Evolutionary conservation across 2,113 vertebrate species (phyloP), one percentile per base, ranked within the genome.

Genomic region (Myrmecobius fasciatus): DNA sequence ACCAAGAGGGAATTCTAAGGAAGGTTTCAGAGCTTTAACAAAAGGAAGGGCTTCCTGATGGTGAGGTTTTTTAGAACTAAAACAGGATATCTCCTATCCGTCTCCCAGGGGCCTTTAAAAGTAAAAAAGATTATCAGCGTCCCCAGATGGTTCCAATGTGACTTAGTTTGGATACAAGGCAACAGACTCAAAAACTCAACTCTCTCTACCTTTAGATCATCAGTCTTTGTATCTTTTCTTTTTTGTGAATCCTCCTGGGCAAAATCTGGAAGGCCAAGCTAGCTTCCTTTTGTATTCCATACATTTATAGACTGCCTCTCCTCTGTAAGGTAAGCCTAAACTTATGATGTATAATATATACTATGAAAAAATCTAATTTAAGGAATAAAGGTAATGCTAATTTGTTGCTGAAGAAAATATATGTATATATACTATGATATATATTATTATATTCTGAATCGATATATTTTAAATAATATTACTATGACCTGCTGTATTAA

Each of bases 21-120:
- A 97, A 97, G 93, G 60, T n/a, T 56, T 36, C 12, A 46, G 51
- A 60, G 56, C 36, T 24, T 88, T 89, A 92, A 93, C 90, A 92
- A 96, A 93, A 52, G 93, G 90, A 94, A 94, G 94, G 75, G 90
- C 94, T 96, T 97, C 96, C 96, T 97, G 94, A 94, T 92, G 54
- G 93, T 93, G 31, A 26, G 91, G 24, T 54, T 52, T 47, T 47
- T 53, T 9, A 52, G 89, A 3, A 3, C 1, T 0, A 49, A 83
- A 56, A 89, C 97, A 96, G 97, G 97, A 98, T 89, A 26, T 96
- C 94, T 54, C 75, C 67, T n/a, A 91, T 94, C 94, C 95, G 36
- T 94, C 67, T 8, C n/a, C 92, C 51, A 24, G 9, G 53, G 36
- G 75, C 52, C 92, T 92, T 75, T 53, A 8, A 49, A 48, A 26